phyloP scores from a whole-genome alignment of 2,888 invertebrate genomes.

The Incurvaria masculella region DNA sequence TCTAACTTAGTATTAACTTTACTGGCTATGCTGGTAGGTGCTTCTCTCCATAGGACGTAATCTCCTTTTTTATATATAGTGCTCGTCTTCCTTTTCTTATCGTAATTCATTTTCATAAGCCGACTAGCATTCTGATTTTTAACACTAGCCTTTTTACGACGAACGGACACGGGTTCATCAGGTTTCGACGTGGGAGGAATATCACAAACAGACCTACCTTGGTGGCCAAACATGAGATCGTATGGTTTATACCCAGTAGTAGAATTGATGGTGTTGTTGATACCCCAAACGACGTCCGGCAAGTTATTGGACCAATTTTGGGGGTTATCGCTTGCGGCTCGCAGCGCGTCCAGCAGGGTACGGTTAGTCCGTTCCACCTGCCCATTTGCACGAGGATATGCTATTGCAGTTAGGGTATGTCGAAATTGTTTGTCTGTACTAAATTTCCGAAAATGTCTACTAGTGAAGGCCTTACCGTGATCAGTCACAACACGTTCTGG shows the following conservation, averaged over 20 bases:
- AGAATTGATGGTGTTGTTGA: constrained; percentile 17
- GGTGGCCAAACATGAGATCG: constrained; percentile 17
- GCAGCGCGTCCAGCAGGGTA: constrained; percentile 15
- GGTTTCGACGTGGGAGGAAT: background rate
- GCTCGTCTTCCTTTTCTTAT: constrained; percentile 1
- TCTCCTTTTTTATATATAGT: constrained; percentile 7
- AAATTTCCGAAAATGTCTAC: constrained; percentile 7
- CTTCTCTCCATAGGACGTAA: constrained; percentile 16
- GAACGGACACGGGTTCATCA: background rate
- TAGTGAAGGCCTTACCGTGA: constrained; percentile 6
- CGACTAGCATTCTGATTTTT: background rate
- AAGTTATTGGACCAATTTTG: background rate
- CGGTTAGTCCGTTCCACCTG: constrained; percentile 20
- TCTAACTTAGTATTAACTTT: constrained; percentile 17
- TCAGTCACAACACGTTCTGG: constrained; percentile 8
- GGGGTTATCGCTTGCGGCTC: constrained; percentile 15
- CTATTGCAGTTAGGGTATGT: constrained; percentile 4
- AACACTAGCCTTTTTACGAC: background rate
- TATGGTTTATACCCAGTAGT: constrained; percentile 15
- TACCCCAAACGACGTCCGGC: background rate
- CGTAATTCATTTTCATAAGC: constrained; percentile 2
- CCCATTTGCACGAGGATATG: constrained; percentile 16
- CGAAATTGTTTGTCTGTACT: background rate
- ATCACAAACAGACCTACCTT: constrained; percentile 10
- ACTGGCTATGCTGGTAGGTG: constrained; percentile 11